Conservation (phyloP, 1,140 invertebrate genomes). For the Cephus cinctus region DNA sequence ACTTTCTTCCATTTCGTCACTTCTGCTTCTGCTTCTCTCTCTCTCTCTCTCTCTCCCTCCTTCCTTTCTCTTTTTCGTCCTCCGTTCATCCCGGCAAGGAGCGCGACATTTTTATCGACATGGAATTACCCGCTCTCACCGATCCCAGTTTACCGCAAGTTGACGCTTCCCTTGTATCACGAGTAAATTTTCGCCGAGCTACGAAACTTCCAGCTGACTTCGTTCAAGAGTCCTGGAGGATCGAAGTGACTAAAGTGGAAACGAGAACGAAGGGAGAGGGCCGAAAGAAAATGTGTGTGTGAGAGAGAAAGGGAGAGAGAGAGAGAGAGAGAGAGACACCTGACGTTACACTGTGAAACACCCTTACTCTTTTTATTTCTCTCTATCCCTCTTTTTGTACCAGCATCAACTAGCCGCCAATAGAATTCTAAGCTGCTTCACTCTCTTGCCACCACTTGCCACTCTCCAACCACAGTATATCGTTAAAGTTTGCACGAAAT, state of each 20-base stretch:
- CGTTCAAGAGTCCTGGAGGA: no score
- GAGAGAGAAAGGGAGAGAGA: not conserved
- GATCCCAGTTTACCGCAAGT: not conserved
- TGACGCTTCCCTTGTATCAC: not conserved
- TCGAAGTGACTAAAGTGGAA: not conserved
- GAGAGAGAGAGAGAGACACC: no score
- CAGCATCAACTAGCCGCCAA: no score
- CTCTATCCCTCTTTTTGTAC: no score
- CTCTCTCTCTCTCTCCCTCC: not conserved
- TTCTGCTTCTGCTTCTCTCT: not conserved
- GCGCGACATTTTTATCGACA: not conserved
- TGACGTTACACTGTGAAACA: no score
- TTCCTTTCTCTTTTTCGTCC: not conserved
- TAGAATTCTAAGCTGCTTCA: no score
- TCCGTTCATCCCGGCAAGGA: not conserved
- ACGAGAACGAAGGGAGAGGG: not conserved
- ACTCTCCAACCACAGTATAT: no score
- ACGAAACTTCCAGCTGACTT: not conserved
- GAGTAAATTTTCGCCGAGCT: not conserved
- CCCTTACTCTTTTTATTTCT: no score
- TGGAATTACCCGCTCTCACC: not conserved
- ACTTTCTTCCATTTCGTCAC: slow-evolving; percentile 25
- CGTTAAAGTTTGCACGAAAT: no score
- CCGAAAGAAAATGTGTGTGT: not conserved
- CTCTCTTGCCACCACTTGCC: no score